Percentiles rank a stretch among this genome's conserved stretches.
Evolutionary conservation across 2,888 invertebrate species (phyloP).

Genomic region (Mimumesa dahlbomi): DNA sequence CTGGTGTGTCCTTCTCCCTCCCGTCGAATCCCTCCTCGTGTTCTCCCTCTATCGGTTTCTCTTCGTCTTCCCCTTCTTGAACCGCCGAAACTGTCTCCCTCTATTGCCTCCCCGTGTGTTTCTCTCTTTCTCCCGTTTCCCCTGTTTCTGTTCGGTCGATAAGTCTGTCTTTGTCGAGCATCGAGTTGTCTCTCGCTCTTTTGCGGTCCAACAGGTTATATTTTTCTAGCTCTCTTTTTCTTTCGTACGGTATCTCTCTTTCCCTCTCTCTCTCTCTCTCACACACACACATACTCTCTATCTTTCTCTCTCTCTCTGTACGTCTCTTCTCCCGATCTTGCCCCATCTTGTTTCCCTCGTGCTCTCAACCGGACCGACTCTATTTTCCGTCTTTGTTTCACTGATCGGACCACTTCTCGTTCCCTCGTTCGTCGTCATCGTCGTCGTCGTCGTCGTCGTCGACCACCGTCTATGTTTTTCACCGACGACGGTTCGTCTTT

Average conservation of each 20-base stretch:
- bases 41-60: slow-evolving; percentile 26
- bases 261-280: slow-evolving; percentile 28
- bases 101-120: slow-evolving; percentile 48
- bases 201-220: slow-evolving; percentile 79
- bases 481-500: slow-evolving; percentile 36
- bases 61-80: slow-evolving; percentile 40
- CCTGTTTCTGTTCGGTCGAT: slow-evolving; percentile 46
- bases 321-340: slow-evolving; percentile 39
- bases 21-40: slow-evolving; percentile 22
- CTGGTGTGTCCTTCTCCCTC: slow-evolving; percentile 61
- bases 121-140: slow-evolving; percentile 40
- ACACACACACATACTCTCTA: slow-evolving; percentile 20
- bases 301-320: slow-evolving; percentile 33
- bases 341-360: slow-evolving; percentile 35
- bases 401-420: slow-evolving; percentile 13
- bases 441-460: not conserved
- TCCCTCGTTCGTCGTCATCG: slow-evolving; percentile 6
- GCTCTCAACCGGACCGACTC: slow-evolving; percentile 48
- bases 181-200: slow-evolving; percentile 66
- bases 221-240: slow-evolving; percentile 69
- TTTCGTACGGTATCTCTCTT: slow-evolving; percentile 34
- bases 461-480: slow-evolving; percentile 6
- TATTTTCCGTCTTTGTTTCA: slow-evolving; percentile 57
- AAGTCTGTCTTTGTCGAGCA: slow-evolving; percentile 54
- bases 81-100: slow-evolving; percentile 45